phyloP scores from a whole-genome alignment of 2,888 invertebrate genomes.

The Caenorhabditis sp. region DNA sequence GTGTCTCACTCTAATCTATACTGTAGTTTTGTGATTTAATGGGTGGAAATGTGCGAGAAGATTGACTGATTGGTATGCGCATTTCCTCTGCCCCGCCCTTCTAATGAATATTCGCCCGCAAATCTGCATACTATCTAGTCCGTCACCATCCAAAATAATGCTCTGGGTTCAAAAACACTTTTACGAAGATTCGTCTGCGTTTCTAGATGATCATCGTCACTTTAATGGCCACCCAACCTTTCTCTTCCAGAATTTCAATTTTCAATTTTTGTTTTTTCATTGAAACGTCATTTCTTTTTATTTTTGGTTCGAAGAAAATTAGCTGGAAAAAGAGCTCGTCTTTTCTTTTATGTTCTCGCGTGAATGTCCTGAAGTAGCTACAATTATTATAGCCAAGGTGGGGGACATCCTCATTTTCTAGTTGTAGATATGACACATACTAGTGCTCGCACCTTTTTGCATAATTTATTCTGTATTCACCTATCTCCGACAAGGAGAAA shows the following conservation, averaged over 20 bases:
- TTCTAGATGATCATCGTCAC: background rate
- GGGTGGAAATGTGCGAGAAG: slow-evolving; percentile 30
- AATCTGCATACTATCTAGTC: slow-evolving; percentile 45
- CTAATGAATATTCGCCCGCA: slow-evolving; percentile 46
- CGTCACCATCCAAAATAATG: slow-evolving; percentile 15
- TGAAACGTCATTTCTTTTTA: background rate
- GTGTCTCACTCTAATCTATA: background rate
- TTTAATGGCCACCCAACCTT: background rate
- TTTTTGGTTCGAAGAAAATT: too few relatives aligned
- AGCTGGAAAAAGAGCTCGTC: too few relatives aligned
- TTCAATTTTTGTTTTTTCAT: background rate
- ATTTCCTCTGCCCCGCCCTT: slow-evolving; percentile 44
- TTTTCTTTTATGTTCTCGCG: too few relatives aligned
- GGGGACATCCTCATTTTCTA: slow-evolving; percentile 20
- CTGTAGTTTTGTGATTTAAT: slow-evolving; percentile 4
- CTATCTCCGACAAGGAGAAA: slow-evolving; percentile 7
- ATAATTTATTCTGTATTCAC: slow-evolving; percentile 32
- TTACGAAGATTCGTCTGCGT: background rate
- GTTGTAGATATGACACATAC: slow-evolving; percentile 40
- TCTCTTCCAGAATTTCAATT: background rate
- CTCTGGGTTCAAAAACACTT: background rate
- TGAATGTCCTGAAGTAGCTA: background rate
- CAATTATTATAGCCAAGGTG: background rate
- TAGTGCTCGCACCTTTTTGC: slow-evolving; percentile 16
- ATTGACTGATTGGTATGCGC: slow-evolving; percentile 49